These are phyloP conservation scores for Andrena chrysosceles DNA, from an alignment of 2,888 invertebrate genomes.

Conservation along the genomic window DNA sequence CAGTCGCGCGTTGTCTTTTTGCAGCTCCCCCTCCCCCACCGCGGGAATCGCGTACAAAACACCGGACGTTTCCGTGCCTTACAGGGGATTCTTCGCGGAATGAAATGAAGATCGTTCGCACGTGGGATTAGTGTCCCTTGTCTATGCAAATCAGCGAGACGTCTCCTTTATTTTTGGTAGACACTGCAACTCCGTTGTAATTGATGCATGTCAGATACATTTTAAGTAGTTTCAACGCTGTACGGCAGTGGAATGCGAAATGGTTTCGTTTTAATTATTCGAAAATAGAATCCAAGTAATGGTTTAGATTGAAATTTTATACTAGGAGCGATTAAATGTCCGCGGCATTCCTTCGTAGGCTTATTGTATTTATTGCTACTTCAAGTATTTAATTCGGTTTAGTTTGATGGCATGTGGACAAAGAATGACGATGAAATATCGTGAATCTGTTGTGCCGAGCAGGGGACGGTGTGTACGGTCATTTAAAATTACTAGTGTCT, in stretches of 20 bases:
- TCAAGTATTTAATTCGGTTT: too few relatives aligned
- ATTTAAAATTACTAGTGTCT: conserved; percentile 22
- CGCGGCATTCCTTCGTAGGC: too few relatives aligned
- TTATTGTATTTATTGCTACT: too few relatives aligned
- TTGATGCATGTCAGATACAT: background rate
- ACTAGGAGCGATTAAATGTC: background rate
- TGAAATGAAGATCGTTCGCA: conserved; percentile 11
- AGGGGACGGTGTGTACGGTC: background rate
- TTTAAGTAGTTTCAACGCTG: background rate
- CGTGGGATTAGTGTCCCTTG: background rate
- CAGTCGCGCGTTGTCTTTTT: conserved; percentile 37
- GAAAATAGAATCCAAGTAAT: background rate
- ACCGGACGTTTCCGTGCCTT: conserved; percentile 1
- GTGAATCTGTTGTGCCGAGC: background rate
- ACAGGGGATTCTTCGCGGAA: background rate
- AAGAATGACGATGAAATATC: too few relatives aligned
- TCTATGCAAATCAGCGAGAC: background rate
- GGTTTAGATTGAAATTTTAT: background rate
- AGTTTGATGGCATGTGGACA: too few relatives aligned
- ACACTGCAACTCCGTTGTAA: background rate
- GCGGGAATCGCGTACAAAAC: conserved; percentile 21
- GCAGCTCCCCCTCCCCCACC: background rate
- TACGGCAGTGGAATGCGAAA: background rate
- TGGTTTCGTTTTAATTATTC: background rate
- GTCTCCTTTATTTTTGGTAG: background rate